These are phyloP conservation scores for Listronotus bonariensis DNA, from an alignment of 1,140 invertebrate species.

Conservation along the genomic window DNA sequence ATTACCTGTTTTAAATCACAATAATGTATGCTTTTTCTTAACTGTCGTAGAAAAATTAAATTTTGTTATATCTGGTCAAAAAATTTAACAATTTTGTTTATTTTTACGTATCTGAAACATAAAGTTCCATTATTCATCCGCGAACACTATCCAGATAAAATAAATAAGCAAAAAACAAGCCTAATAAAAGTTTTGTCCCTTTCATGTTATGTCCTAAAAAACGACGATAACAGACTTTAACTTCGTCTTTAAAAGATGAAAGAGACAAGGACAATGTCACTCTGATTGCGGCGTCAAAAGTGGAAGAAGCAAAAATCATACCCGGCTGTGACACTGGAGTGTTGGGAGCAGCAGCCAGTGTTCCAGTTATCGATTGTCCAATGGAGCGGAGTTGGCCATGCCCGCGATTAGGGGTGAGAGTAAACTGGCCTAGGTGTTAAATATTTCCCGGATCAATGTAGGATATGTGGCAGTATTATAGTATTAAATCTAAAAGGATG, in stretches of 20 bases:
- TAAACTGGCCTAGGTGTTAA: neutral
- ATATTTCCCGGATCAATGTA: neutral
- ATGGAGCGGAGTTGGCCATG: neutral
- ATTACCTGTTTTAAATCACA: too few species aligned
- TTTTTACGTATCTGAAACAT: too few species aligned
- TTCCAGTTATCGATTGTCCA: conserved; percentile 15
- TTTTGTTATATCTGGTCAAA: too few species aligned
- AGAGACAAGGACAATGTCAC: conserved; percentile 17
- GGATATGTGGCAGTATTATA: neutral
- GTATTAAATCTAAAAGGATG: too few species aligned
- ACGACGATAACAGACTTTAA: neutral
- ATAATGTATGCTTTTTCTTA: too few species aligned
- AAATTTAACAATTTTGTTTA: too few species aligned
- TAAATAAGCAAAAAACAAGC: too few species aligned
- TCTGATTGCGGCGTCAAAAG: conserved; percentile 14
- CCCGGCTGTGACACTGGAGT: too few species aligned
- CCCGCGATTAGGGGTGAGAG: neutral
- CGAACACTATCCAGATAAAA: too few species aligned
- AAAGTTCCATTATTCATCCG: too few species aligned
- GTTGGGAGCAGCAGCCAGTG: neutral
- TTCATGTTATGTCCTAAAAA: conserved; percentile 12
- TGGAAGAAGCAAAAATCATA: conserved; percentile 9
- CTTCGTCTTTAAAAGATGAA: conserved; percentile 4
- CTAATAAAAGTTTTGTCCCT: too few species aligned
- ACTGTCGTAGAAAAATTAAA: too few species aligned